These are phyloP conservation scores for Centropus unirufus DNA, from an alignment of 2,113 vertebrate species.

Conservation along the genomic window DNA sequence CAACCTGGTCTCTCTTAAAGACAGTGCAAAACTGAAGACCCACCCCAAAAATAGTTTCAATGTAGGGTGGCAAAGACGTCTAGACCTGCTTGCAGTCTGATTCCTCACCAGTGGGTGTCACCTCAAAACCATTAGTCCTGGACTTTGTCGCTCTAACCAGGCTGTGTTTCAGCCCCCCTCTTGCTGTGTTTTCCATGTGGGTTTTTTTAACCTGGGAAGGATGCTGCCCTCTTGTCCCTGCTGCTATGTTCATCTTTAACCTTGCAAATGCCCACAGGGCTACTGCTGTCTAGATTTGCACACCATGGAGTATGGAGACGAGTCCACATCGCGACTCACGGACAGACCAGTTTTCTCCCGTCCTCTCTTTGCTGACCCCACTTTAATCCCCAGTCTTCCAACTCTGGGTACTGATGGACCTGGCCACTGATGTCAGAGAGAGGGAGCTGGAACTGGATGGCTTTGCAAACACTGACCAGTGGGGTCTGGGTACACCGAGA, in stretches of 20 bases:
- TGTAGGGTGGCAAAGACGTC: not conserved
- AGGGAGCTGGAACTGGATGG: not conserved
- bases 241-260: not conserved
- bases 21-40: not conserved
- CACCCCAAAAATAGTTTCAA: not conserved
- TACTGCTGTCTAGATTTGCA: not conserved
- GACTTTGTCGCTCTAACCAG: fast-evolving
- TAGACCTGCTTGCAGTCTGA: not conserved
- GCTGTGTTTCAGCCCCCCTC: not conserved
- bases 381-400: not conserved
- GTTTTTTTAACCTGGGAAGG: not conserved
- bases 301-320: fast-evolving
- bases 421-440: not conserved
- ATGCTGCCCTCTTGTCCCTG: not conserved
- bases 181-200: not conserved
- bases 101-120: not conserved
- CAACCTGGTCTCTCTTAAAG: not conserved
- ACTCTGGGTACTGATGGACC: not conserved
- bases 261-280: not conserved
- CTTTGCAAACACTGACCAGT: not conserved
- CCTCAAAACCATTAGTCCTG: not conserved
- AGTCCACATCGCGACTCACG: not conserved
- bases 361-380: not conserved
- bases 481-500: not conserved
- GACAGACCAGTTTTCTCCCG: not conserved